Evolutionary conservation across 2,888 invertebrate genomes (phyloP).

Genomic region (Allolobophora icterica): DNA sequence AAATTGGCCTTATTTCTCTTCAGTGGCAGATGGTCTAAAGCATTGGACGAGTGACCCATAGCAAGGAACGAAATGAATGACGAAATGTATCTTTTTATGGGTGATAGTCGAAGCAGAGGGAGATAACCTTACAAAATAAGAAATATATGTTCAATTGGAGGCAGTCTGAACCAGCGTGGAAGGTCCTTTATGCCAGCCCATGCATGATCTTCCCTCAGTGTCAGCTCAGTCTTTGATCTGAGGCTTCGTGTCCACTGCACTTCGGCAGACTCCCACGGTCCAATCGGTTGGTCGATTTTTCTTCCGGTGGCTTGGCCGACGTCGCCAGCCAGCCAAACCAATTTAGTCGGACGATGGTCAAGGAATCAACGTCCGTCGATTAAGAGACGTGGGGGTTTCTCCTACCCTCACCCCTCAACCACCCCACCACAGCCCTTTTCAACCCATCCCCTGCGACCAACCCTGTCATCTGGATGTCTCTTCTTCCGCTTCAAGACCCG

Average conservation of each 20-base stretch:
- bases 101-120: not conserved
- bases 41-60: no score
- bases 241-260: not conserved
- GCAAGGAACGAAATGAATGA: no score
- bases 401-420: not conserved
- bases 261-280: not conserved
- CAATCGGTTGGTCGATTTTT: not conserved
- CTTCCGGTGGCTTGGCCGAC: not conserved
- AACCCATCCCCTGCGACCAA: not conserved
- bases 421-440: no score
- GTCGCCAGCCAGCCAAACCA: not conserved
- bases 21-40: not conserved
- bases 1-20: no score
- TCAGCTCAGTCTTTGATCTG: not conserved
- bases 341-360: slow-evolving; percentile 17
- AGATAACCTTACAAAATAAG: not conserved
- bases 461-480: not conserved
- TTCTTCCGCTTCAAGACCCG: not conserved
- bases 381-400: not conserved
- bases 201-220: not conserved
- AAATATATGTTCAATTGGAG: not conserved
- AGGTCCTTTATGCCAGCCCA: not conserved
- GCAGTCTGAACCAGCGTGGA: not conserved
- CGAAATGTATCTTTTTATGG: not conserved
- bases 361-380: slow-evolving; percentile 17